Evolutionary conservation across 2,113 vertebrate genomes (phyloP).

Genomic region (Dendropsophus ebraccatus): DNA sequence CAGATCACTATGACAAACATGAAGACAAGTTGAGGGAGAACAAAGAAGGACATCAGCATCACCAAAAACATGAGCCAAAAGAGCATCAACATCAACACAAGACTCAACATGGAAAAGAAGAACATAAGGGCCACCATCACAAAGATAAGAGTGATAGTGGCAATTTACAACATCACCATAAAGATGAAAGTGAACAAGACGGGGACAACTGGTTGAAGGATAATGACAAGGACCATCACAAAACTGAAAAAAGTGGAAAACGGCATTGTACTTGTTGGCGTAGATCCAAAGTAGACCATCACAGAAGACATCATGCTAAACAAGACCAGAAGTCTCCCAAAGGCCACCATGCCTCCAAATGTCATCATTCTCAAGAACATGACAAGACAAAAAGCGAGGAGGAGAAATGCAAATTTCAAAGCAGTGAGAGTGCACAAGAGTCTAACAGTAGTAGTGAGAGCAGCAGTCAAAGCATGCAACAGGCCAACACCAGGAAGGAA

Average conservation of each 20-base stretch:
- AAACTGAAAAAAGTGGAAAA: background rate
- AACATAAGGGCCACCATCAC: background rate
- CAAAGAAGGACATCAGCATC: background rate
- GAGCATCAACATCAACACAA: background rate
- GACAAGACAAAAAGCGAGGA: background rate
- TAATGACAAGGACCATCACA: background rate
- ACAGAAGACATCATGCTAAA: too few species aligned
- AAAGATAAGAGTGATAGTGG: background rate
- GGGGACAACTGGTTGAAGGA: background rate
- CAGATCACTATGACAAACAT: background rate
- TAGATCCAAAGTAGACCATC: background rate
- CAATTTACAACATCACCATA: background rate
- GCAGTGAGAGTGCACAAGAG: background rate
- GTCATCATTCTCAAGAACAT: too few species aligned
- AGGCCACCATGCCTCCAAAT: too few species aligned
- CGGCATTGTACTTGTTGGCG: background rate
- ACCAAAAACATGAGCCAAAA: background rate
- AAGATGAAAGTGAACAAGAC: background rate
- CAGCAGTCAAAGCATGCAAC: background rate
- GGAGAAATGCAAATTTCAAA: slow-evolving; percentile 21
- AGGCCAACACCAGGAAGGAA: background rate
- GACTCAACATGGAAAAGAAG: background rate
- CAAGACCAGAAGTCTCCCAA: too few species aligned
- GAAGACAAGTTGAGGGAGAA: background rate
- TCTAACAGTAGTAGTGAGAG: background rate